A percentile compares a stretch with the other conserved stretches of the same genome.
Conservation (phyloP, 2,888 invertebrate genomes). For the Ormyrus thymus region DNA sequence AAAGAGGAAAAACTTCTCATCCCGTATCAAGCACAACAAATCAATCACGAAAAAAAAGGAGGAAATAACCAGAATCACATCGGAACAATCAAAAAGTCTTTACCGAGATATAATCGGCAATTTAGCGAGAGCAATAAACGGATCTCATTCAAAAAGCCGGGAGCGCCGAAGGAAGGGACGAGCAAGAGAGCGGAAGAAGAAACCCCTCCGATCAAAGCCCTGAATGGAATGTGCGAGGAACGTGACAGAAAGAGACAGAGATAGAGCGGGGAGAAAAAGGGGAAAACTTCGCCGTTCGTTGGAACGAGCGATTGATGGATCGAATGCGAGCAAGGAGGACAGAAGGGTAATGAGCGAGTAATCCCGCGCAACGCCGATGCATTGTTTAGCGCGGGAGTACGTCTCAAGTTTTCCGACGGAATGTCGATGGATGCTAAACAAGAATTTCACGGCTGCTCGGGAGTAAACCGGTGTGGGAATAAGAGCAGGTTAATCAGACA, state of each 20-base stretch:
- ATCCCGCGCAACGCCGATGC: background rate
- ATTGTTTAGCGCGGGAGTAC: constrained; percentile 14
- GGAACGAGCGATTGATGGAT: constrained; percentile 38
- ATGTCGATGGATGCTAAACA: constrained; percentile 31
- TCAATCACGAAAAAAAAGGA: background rate
- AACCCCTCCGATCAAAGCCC: background rate
- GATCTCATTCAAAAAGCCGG: background rate
- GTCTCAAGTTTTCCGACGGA: constrained; percentile 27
- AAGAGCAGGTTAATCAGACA: constrained; percentile 13
- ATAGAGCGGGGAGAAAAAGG: background rate
- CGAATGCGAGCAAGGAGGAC: constrained; percentile 22
- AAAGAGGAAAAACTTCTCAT: too few relatives aligned
- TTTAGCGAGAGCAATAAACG: constrained; percentile 22
- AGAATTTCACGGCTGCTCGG: constrained; percentile 36
- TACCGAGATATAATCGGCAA: constrained; percentile 24
- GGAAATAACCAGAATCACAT: constrained; percentile 8
- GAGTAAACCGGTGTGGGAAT: background rate
- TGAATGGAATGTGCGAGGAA: constrained; percentile 4
- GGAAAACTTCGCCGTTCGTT: constrained; percentile 8
- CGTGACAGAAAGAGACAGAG: background rate
- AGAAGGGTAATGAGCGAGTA: constrained; percentile 30
- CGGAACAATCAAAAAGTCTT: constrained; percentile 12
- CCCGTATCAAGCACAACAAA: too few relatives aligned
- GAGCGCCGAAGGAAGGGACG: background rate
- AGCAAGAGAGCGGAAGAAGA: constrained; percentile 6